phyloP scores from a whole-genome alignment of 2,797 vertebrate genomes.

The Staurois parvus region DNA sequence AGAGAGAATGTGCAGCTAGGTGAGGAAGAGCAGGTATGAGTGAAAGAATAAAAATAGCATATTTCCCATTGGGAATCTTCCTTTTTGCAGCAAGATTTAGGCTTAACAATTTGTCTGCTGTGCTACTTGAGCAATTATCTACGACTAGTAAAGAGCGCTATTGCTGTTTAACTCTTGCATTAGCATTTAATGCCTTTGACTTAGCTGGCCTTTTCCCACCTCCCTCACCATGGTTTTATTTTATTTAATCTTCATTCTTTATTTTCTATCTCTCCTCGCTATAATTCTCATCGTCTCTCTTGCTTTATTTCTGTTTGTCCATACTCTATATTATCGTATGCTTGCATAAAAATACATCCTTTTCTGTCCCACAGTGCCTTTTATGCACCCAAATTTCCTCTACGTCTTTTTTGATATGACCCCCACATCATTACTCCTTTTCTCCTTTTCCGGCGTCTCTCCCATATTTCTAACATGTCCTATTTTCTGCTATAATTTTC shows the following conservation, averaged over 20 bases:
- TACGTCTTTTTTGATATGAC: background rate
- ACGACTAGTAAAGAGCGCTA: background rate
- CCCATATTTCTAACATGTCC: constrained; percentile 20
- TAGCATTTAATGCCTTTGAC: background rate
- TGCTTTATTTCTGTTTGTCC: background rate
- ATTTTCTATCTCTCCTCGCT: background rate
- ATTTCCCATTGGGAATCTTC: constrained; percentile 46
- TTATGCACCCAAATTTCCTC: background rate
- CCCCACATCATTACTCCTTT: background rate
- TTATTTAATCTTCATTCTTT: background rate
- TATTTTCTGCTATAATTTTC: constrained; percentile 13
- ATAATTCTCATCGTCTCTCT: background rate
- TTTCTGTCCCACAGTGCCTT: background rate
- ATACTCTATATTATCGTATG: background rate
- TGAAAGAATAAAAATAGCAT: constrained; percentile 50
- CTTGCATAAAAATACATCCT: background rate
- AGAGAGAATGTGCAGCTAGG: constrained; percentile 46
- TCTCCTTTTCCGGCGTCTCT: background rate
- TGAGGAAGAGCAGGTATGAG: constrained; percentile 56
- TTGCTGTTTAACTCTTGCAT: constrained; percentile 23
- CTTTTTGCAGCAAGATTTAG: constrained; percentile 49
- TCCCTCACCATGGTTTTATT: background rate
- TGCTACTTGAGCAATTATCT: background rate
- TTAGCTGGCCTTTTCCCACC: background rate
- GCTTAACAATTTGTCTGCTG: constrained; percentile 43